Base-by-base conservation (phyloP, 2,797 vertebrate species). In the Enteromius afrohamiltoni region DNA sequence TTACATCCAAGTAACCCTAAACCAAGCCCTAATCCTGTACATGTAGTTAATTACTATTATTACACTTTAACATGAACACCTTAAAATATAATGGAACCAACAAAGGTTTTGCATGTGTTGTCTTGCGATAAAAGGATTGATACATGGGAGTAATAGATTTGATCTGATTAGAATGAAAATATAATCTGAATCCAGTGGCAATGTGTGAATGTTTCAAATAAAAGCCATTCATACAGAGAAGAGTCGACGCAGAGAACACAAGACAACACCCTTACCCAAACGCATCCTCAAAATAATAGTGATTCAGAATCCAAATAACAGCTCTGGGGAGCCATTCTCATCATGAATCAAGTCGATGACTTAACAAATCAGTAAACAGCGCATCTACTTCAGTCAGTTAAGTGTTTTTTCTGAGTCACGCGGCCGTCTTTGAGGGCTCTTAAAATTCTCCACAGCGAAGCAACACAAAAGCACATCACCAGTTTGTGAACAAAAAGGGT, bases 381-480 rank as follows among this genome's bases (percentile, higher is more conserved):
- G 21, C 19, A 40, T 60, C 76, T 76, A 70, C 82, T 77, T 69
- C 47, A 86, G 67, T 77, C 80, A 84, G 79, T 45, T 37, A 69
- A 79, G 74, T 42, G 70, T 79, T 85, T 78, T 78, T 85, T 86
- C 80, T 80, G 42, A 80, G 73, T 83, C 87, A 85, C 78, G 26
- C 85, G 85, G 40, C 45, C 23, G 23, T 64, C 74, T 83, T 85
- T 82, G 29, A 86, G 85, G 74, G 87, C 85, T 86, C 83, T 87
- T 85, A 84, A 81, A 86, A 88, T 85, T 83, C 60, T 80, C 76
- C 14, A 67, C 79, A 87, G 51, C 55, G 26, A 77, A 76, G 69
- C 79, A 84, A 87, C 84, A 86, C 84, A 85, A 82, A 88, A 88
- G 77, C 81, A 85, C 75, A 86, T 81, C 70, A 87, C 79, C 82